Evolutionary conservation across 2,113 vertebrate species (phyloP).

Genomic region (Penelope pileata): DNA sequence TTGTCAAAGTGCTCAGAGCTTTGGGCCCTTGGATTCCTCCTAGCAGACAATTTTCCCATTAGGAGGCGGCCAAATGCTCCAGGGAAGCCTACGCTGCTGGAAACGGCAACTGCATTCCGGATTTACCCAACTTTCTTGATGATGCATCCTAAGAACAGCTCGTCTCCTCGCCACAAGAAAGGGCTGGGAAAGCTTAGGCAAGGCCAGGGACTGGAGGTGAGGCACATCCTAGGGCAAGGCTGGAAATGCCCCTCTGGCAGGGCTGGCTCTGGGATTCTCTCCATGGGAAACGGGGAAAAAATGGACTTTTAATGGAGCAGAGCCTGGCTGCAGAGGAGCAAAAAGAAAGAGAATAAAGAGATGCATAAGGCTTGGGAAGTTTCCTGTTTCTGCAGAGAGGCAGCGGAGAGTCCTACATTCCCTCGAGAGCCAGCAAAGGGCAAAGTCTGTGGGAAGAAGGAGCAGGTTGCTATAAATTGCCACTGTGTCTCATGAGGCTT

Average conservation of each 20-base stretch:
- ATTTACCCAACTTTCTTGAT: conserved; percentile 52
- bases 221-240: conserved; percentile 37
- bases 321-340: background rate
- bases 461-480: background rate
- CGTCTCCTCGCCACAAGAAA: conserved; percentile 65
- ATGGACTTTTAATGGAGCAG: conserved; percentile 23
- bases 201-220: conserved; percentile 50
- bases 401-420: background rate
- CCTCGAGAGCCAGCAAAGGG: accelerated
- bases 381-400: background rate
- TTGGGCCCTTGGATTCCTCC: conserved; percentile 24
- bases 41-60: conserved; percentile 53
- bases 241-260: conserved; percentile 63
- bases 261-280: background rate
- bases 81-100: conserved; percentile 33
- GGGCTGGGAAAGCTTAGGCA: conserved; percentile 54
- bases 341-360: background rate
- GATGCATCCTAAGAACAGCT: conserved; percentile 54
- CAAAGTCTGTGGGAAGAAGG: background rate
- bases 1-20: conserved; percentile 35
- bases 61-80: conserved; percentile 62
- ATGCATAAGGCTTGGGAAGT: background rate
- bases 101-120: conserved; percentile 23
- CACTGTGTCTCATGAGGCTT: background rate
- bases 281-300: conserved; percentile 55